Base-by-base conservation (phyloP, 2,888 invertebrate genomes). In the Drosophila algonquin region DNA sequence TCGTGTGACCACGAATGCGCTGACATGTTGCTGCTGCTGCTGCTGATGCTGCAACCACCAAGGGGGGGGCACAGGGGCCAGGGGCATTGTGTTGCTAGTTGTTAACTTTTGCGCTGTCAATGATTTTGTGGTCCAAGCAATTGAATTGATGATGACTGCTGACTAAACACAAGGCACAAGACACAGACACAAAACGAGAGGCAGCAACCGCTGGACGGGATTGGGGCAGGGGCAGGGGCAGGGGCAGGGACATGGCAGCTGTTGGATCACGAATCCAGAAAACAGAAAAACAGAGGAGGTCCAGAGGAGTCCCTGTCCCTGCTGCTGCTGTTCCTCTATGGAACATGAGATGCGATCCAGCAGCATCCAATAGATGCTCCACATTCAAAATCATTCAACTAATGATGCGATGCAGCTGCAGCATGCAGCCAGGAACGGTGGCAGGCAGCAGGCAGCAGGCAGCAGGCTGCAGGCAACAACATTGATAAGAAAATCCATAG, bases 281-380 rank as follows among this genome's bases (percentile, higher is more conserved):
- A 40, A 89, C 73, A 73, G 63, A 21, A 55, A 59, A 40, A 35
- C 12, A 12, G 24, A 5, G 47, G 46, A 74, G 60, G 52, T 30
- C 30, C 30, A 54, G 32, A 9, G 32, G 32, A 32, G 32, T 0
- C 32, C 45, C 60, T 62, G 54, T 62, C 72, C 77, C 86, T 77
- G 67, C 60, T 44, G 50, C 27, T 77, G 67, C 63, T 67, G 63
- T 61, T 54, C 50, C 30, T 35, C 32, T 6, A 7, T 57, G 75
- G 74, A 84, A 81, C 85, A 87, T 84, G 89, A 83, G 85, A 74
- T 84, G 79, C 72, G 76, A 83, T 89, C 89, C 84, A 84, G 71
- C 84, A 84, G 71, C 63, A 60, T 63, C 48, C 63, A 57, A 60
- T 65, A 65, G 65, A 65, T 81, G 76, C 82, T 85, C 73, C 68